A percentile compares a stretch with the other conserved stretches of the same genome.
These are phyloP conservation scores for Drosophila sp. DNA, from an alignment of 1,140 invertebrate species.

Conservation along the genomic window DNA sequence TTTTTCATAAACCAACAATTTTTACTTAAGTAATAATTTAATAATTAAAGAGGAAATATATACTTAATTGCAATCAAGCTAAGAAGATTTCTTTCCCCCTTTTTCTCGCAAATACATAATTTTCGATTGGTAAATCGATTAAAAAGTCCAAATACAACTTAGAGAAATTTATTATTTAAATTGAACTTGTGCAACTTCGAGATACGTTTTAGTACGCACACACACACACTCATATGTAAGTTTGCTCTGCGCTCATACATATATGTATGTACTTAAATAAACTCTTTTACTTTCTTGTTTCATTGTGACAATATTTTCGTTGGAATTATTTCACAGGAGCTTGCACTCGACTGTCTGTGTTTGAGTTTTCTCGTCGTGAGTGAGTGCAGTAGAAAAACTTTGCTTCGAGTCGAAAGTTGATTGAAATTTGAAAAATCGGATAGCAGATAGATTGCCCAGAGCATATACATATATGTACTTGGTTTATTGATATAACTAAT, in stretches of 20 bases:
- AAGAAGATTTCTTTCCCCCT: not conserved
- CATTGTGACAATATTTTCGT: not conserved
- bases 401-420: conserved; percentile 2
- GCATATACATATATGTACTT: too few species aligned
- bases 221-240: not conserved
- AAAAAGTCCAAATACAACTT: not conserved
- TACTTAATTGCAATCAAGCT: too few species aligned
- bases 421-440: conserved; percentile 11
- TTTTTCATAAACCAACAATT: too few species aligned
- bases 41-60: too few species aligned
- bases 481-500: conserved; percentile 47
- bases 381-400: not conserved
- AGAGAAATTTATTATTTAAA: not conserved
- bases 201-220: not conserved
- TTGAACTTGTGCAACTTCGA: not conserved
- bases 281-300: not conserved
- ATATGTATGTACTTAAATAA: not conserved
- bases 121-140: not conserved
- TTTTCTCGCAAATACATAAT: not conserved
- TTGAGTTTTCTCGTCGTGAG: not conserved
- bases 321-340: not conserved
- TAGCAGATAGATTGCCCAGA: not conserved
- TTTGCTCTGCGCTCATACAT: not conserved
- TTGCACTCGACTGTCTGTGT: not conserved
- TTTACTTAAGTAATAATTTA: too few species aligned